phyloP scores from a whole-genome alignment of 1,140 invertebrate genomes.

The Tribolium madens region DNA sequence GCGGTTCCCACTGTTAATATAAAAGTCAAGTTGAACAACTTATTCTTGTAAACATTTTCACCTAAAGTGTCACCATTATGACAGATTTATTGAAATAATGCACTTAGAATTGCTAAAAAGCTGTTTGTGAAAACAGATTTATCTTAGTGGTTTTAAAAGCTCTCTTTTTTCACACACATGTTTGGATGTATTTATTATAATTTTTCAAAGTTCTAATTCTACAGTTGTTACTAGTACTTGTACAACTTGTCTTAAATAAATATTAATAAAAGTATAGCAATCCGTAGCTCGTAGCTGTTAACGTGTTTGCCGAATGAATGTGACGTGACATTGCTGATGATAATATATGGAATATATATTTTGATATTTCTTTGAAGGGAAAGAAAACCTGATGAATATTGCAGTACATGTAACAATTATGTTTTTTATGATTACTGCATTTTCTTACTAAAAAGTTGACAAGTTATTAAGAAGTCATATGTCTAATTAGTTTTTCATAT shows the following conservation, averaged over 20 bases:
- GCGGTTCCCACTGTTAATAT: background rate
- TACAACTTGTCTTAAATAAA: too few species aligned
- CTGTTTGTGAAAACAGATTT: background rate
- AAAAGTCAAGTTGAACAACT: background rate
- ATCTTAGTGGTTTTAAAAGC: background rate
- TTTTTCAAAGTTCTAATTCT: too few species aligned
- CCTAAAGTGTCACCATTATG: background rate
- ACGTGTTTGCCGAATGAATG: background rate
- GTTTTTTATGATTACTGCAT: background rate
- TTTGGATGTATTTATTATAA: too few species aligned
- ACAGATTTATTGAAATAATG: background rate
- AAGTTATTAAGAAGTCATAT: background rate
- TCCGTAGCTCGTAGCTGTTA: background rate
- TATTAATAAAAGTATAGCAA: too few species aligned
- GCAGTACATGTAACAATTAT: background rate
- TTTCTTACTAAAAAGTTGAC: background rate
- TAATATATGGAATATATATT: background rate
- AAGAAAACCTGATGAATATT: background rate
- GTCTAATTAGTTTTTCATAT: background rate
- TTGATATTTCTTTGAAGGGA: background rate
- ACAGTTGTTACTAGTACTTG: too few species aligned
- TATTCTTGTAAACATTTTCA: background rate
- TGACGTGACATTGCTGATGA: background rate
- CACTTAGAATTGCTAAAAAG: background rate
- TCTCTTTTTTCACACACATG: background rate